Evolutionary conservation across 2,797 vertebrate species (phyloP).

Genomic region (Tapera naevia): DNA sequence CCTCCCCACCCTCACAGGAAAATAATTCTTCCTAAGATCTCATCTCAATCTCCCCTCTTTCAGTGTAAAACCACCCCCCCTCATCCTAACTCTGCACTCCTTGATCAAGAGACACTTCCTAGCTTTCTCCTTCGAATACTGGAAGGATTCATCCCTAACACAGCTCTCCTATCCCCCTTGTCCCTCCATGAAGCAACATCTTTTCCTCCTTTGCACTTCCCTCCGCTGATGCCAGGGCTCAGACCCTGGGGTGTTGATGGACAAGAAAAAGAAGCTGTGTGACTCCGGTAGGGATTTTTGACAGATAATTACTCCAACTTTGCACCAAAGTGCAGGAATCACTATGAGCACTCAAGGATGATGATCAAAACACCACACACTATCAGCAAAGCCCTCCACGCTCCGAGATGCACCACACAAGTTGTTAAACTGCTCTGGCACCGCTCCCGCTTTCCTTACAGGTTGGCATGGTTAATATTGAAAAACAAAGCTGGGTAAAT

Average conservation of each 20-base stretch:
- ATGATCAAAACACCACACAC: rapidly evolving
- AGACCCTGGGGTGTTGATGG: background rate
- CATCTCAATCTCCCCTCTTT: too few relatives aligned
- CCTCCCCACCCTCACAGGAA: too few relatives aligned
- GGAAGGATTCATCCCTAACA: background rate
- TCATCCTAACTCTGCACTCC: too few relatives aligned
- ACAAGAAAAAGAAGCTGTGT: rapidly evolving
- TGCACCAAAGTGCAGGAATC: background rate
- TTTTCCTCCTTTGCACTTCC: background rate
- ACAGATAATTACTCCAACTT: background rate
- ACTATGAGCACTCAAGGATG: rapidly evolving
- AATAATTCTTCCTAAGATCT: too few relatives aligned
- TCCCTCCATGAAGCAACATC: rapidly evolving
- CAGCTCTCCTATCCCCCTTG: background rate
- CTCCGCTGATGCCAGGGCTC: background rate
- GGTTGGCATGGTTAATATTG: background rate
- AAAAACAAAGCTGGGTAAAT: background rate
- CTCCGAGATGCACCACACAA: background rate
- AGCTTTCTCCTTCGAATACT: too few relatives aligned
- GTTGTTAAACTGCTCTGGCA: background rate
- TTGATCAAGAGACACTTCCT: too few relatives aligned
- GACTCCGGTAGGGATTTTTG: background rate
- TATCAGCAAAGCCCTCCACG: rapidly evolving
- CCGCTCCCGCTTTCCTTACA: background rate
- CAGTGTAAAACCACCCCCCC: too few relatives aligned